A percentile compares a stretch with the other conserved stretches of the same genome.
phyloP scores from a whole-genome alignment of 2,888 invertebrate species.

The Atrina japonica region DNA sequence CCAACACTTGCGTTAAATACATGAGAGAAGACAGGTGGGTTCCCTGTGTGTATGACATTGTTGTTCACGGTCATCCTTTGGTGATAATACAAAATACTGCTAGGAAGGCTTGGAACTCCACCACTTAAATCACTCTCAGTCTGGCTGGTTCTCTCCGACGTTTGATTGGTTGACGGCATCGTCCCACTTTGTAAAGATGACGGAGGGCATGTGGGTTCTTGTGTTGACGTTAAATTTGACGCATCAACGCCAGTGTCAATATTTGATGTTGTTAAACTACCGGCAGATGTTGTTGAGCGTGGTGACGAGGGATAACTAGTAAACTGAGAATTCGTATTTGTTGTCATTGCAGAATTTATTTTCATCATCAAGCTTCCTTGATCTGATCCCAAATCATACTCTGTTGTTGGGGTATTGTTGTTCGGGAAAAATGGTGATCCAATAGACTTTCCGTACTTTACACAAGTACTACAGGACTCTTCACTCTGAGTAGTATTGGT shows the following conservation, averaged over 20 bases:
- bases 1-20: constrained; percentile 50
- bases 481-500: constrained; percentile 30
- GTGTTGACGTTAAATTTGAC: constrained; percentile 32
- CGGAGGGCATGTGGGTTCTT: constrained; percentile 38
- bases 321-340: constrained; percentile 36
- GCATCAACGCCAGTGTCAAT: constrained; percentile 32
- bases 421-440: constrained; percentile 66
- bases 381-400: constrained; percentile 26
- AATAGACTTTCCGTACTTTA: constrained; percentile 35
- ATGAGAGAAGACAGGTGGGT: constrained; percentile 52
- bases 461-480: constrained; percentile 25
- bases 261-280: constrained; percentile 33
- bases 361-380: constrained; percentile 18
- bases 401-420: constrained; percentile 67
- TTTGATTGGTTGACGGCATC: constrained; percentile 37
- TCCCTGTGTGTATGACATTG: constrained; percentile 47
- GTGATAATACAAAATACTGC: constrained; percentile 65
- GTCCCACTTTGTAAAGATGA: constrained; percentile 37
- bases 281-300: constrained; percentile 35
- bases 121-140: constrained; percentile 46
- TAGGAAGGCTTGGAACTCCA: constrained; percentile 59
- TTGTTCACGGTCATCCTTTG: constrained; percentile 47
- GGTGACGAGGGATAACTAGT: constrained; percentile 55
- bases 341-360: constrained; percentile 9
- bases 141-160: constrained; percentile 43